These are phyloP conservation scores for Gallinago nigripennis DNA, from an alignment of 2,797 vertebrate genomes.

Conservation along the genomic window DNA sequence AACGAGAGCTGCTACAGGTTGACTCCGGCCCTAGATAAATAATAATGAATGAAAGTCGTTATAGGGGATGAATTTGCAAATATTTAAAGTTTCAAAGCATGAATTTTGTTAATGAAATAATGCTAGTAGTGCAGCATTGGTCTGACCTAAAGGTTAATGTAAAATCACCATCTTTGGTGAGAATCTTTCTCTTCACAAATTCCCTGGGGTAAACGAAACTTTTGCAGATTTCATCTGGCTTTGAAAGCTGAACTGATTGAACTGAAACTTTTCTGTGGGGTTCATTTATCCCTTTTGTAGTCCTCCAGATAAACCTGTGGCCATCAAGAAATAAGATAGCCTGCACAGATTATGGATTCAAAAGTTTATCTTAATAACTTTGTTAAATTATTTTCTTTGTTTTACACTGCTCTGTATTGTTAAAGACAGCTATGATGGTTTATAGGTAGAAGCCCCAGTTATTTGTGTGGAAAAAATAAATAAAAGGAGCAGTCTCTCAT, in stretches of 20 bases:
- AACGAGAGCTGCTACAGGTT: conserved; percentile 34
- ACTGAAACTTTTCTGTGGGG: neutral
- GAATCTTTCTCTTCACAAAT: conserved; percentile 34
- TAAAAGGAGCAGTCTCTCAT: neutral
- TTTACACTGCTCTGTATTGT: neutral
- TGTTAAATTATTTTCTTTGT: neutral
- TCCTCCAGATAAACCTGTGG: neutral
- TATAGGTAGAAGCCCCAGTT: neutral
- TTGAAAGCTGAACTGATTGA: conserved; percentile 37
- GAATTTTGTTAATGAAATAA: conserved; percentile 63
- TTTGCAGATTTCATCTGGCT: conserved; percentile 13
- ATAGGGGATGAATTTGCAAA: conserved; percentile 53
- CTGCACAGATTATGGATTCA: neutral
- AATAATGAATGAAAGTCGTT: conserved; percentile 61
- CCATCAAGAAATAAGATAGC: neutral
- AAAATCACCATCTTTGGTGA: neutral
- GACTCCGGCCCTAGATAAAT: conserved; percentile 43
- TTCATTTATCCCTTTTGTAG: neutral
- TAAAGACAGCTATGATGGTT: neutral
- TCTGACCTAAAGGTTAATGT: conserved; percentile 58
- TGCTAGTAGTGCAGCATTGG: conserved; percentile 4
- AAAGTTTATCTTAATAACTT: neutral
- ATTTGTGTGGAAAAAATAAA: neutral
- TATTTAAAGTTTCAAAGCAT: conserved; percentile 59
- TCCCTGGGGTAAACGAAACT: conserved; percentile 30